Conservation (phyloP, 2,797 vertebrate genomes). For the Lindbergichthys nudifrons region DNA sequence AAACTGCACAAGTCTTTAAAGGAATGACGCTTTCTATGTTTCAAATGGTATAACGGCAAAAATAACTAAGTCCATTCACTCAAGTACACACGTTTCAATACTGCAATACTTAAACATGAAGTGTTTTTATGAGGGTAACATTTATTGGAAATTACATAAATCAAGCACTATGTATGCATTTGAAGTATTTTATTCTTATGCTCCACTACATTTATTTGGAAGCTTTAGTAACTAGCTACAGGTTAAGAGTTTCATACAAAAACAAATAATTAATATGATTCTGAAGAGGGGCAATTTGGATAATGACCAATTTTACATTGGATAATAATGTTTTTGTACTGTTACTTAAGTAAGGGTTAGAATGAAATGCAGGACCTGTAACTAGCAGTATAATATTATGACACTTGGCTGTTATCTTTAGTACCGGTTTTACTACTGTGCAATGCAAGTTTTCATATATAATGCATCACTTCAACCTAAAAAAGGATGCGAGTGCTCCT, state of each 20-base stretch:
- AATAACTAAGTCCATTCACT: slow-evolving; percentile 1
- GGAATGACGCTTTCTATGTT: slow-evolving; percentile 14
- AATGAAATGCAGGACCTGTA: too few relatives aligned
- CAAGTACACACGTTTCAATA: neutral
- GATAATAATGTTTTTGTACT: neutral
- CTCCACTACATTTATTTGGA: neutral
- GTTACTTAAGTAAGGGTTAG: too few relatives aligned
- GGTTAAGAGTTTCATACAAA: neutral
- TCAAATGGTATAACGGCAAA: neutral
- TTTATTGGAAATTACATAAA: too few relatives aligned
- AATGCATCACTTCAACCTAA: slow-evolving; percentile 11
- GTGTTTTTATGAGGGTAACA: too few relatives aligned
- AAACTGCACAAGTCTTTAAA: slow-evolving; percentile 39
- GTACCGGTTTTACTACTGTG: too few relatives aligned
- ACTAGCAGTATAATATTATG: neutral
- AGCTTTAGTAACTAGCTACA: too few relatives aligned
- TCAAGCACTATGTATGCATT: too few relatives aligned
- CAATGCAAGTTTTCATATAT: too few relatives aligned
- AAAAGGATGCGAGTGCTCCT: neutral
- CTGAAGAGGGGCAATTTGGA: neutral
- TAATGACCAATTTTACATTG: neutral
- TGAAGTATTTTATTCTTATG: neutral
- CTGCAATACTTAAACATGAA: too few relatives aligned
- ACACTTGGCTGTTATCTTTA: too few relatives aligned
- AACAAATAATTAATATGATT: neutral